phyloP scores from a whole-genome alignment of 2,888 invertebrate genomes.

The Agrotis exclamationis region DNA sequence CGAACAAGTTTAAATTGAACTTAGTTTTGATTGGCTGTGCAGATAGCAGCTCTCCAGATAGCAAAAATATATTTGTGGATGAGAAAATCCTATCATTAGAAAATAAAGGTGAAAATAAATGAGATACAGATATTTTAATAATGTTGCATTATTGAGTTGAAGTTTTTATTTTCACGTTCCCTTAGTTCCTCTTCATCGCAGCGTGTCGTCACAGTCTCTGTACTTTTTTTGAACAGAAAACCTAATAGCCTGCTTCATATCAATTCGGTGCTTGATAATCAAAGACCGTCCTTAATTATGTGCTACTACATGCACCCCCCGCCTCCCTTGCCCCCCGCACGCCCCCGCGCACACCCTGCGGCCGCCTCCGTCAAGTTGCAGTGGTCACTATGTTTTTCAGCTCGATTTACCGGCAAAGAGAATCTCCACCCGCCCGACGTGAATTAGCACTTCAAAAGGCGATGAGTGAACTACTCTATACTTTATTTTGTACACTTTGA shows the following conservation, averaged over 20 bases:
- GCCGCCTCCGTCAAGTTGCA: conserved; percentile 18
- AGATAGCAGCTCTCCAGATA: neutral
- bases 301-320: neutral
- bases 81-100: neutral
- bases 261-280: neutral
- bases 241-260: neutral
- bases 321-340: neutral
- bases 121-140: neutral
- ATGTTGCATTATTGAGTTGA: neutral
- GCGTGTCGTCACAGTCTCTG: too few species aligned
- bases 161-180: neutral
- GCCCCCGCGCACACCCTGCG: neutral
- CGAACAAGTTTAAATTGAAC: conserved; percentile 22
- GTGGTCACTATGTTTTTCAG: conserved; percentile 57
- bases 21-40: neutral
- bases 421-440: conserved; percentile 27
- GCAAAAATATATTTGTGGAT: neutral
- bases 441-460: conserved; percentile 71
- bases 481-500: conserved; percentile 59
- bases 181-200: neutral
- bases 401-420: conserved; percentile 61
- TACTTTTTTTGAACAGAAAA: neutral
- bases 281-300: neutral
- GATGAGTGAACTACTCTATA: conserved; percentile 40
- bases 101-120: neutral